Base-by-base conservation (phyloP, 35 echinoderm and acorn worm genomes). In the Holothuria glaberrima region DNA sequence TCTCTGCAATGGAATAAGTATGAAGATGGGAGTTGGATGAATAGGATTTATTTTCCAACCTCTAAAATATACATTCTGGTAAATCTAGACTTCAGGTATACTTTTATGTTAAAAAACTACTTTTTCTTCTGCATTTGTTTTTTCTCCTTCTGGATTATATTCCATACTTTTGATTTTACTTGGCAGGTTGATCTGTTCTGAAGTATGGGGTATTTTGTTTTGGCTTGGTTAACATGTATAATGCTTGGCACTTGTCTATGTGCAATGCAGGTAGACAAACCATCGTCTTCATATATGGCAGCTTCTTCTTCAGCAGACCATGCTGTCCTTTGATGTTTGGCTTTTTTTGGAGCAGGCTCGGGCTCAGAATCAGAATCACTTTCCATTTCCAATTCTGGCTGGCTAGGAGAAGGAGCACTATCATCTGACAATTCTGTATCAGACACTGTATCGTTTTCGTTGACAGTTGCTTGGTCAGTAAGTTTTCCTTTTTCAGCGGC, bases 401-500 rank as follows among this genome's bases (percentile, higher is more conserved):
- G 50, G 50, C 50, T 54, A 1, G 50, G 50, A 54, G 50, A 54
- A 54, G 50, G 50, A 5, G 9, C 13, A 54, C 10, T 54, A 54
- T 54, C 50, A 54, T 54, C 50, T 54, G 50, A 54, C 13, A 54
- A 54, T 9, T 54, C 50, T 54, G 50, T 54, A 0, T 54, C 50
- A 5, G 5, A 54, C 50, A 54, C 50, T 54, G 50, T 54, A 14
- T 54, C 50, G 12, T 54, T 54, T 54, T 54, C 50, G 13, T 14
- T 54, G 13, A 54, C 26, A 9, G 6, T 28, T 30, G 67, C 26
- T 70, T 7, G 38, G 9, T 79, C 54, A 78, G 68, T 65, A 45
- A 83, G 73, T 89, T 82, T 89, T 17, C 92, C 82, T 48, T 94
- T 83, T 30, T 91, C 92, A 21, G 83, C 35, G 4, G 68, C 80